Percentiles rank a stretch among this genome's conserved stretches.
Evolutionary conservation across 1,140 invertebrate species (phyloP).

Genomic region (Ips nitidus): DNA sequence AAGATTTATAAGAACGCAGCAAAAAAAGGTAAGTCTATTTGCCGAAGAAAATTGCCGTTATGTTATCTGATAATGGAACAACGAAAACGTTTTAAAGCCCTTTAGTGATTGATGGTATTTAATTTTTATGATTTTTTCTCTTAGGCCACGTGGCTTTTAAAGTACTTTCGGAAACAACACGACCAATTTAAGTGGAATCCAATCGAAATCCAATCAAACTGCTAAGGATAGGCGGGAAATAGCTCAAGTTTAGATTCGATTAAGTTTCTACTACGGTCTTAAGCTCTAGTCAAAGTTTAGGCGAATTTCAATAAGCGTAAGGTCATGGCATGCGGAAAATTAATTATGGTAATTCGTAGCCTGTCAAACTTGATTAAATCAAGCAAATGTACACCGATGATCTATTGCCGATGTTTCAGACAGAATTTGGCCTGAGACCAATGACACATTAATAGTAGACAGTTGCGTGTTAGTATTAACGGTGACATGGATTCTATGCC

Average conservation of each 20-base stretch:
- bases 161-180: too few species aligned
- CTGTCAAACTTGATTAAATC: constrained; percentile 22
- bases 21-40: constrained; percentile 9
- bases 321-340: constrained; percentile 23
- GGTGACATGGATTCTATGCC: not conserved
- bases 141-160: too few species aligned
- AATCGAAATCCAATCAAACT: constrained; percentile 14
- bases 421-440: constrained; percentile 14
- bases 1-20: constrained; percentile 4
- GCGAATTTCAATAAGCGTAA: constrained; percentile 24
- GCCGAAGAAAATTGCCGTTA: constrained; percentile 14
- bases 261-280: not conserved
- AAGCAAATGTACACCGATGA: constrained; percentile 24
- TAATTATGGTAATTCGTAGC: constrained; percentile 26
- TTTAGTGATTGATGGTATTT: constrained; percentile 18
- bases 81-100: constrained; percentile 15
- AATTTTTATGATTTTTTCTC: constrained; percentile 4
- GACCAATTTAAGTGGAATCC: not conserved
- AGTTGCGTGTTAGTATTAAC: constrained; percentile 24
- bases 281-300: constrained; percentile 15
- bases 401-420: constrained; percentile 24
- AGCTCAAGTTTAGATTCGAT: constrained; percentile 8
- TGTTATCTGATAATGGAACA: constrained; percentile 18
- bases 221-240: not conserved
- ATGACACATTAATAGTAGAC: constrained; percentile 19